Base-by-base conservation (phyloP, 92 coral and sea anemone genomes). In the Porites divaricata region DNA sequence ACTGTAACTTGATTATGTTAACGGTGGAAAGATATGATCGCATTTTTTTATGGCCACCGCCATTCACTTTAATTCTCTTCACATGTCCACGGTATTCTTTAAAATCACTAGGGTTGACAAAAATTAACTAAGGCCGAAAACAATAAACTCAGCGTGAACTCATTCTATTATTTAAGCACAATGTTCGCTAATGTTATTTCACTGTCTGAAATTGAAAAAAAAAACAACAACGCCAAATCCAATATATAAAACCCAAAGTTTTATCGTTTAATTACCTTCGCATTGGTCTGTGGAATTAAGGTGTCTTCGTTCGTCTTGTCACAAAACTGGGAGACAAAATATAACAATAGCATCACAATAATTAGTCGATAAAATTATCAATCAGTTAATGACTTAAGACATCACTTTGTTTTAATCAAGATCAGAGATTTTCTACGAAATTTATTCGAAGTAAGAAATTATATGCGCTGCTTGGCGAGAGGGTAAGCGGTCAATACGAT, bases 291-390 rank as follows among this genome's bases (percentile, higher is more conserved):
- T 20, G 86, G 68, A 8, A 56, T 67, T 64, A n/a, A 73, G 71
- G 74, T 58, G 51, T 74, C 83, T 7, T 52, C 72, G 50, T 59
- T 80, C 81, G 86, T 80, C 77, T 59, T 45, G 69, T 77, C 81
- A 74, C 86, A 89, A 79, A 79, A 89, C 92, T 89, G 70, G 23
- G 76, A 74, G 10, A 72, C 67, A 77, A 69, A 68, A 74, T 65
- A 84, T 73, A 70, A 78, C 81, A 72, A 84, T 76, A 63, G 81
- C 81, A 72, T 59, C 56, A 67, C 62, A 83, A 67, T 65, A 79
- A 82, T 82, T 72, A 82, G 56, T 70, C 58, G 85, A 80, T 53
- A 69, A 80, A 59, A 50, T 72, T 72, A 16, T 59, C 72, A 72
- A 63, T 72, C 51, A 15, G 50, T 45, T 41, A 72, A 72, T 82